Conservation (phyloP, 2,113 vertebrate genomes). For the Sterna hirundo region DNA sequence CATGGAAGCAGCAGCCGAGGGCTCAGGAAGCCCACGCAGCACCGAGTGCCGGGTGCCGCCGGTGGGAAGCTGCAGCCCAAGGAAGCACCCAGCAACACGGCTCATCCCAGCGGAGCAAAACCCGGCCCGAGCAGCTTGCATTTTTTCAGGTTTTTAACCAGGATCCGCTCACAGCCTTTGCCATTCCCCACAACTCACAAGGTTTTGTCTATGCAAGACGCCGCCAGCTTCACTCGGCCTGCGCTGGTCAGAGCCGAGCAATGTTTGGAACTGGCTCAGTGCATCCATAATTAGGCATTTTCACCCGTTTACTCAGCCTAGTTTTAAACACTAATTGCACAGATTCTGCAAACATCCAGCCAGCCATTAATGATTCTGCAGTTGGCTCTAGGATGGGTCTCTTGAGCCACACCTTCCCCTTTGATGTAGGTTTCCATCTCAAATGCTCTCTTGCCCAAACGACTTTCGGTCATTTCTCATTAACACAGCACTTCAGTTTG, state of each 20-base stretch:
- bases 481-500: fast-evolving
- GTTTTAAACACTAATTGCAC: not conserved
- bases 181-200: not conserved
- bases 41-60: fast-evolving
- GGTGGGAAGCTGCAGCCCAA: not conserved
- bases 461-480: not conserved
- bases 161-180: fast-evolving
- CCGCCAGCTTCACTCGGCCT: not conserved
- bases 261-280: not conserved
- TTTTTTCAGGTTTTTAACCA: not conserved
- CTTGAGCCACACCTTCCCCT: constrained; percentile 2
- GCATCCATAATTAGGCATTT: not conserved
- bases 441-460: not conserved
- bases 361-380: not conserved
- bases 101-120: not conserved
- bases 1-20: fast-evolving
- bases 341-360: not conserved
- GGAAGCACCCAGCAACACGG: not conserved
- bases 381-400: not conserved
- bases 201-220: fast-evolving
- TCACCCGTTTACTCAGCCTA: not conserved
- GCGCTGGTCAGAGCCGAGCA: not conserved
- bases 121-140: not conserved
- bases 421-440: not conserved
- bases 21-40: fast-evolving